Conservation (phyloP, 2,797 vertebrate genomes). For the Fringilla coelebs region DNA sequence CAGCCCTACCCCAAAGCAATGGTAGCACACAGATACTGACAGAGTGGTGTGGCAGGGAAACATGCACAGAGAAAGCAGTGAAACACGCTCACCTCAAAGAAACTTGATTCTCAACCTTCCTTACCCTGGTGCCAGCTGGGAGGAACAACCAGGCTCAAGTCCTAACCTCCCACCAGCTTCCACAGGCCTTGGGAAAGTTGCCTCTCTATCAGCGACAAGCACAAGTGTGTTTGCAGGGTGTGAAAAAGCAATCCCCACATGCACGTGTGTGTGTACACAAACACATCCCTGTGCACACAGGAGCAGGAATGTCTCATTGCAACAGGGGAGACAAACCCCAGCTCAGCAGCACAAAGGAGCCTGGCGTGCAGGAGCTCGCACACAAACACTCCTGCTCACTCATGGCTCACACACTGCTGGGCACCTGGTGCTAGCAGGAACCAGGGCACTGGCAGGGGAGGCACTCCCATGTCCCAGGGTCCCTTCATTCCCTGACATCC, state of each 20-base stretch:
- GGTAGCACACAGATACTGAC: not conserved
- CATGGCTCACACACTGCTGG: accelerated
- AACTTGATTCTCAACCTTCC: not conserved
- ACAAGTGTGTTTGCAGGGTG: accelerated
- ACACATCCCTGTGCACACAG: accelerated
- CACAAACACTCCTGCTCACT: not conserved
- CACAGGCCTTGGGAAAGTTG: not conserved
- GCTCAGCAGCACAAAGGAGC: not conserved
- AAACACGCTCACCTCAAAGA: not conserved
- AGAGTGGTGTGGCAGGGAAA: not conserved
- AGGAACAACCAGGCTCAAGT: not conserved
- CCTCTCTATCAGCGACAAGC: not conserved
- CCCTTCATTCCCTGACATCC: not conserved
- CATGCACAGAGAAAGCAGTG: not conserved
- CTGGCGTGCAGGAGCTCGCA: accelerated
- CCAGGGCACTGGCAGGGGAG: not conserved
- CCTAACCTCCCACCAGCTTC: not conserved
- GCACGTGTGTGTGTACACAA: accelerated
- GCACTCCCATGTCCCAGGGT: not conserved
- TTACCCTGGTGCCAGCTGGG: not conserved
- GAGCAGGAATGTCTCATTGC: not conserved
- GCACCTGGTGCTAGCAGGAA: not conserved
- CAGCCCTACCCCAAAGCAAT: not conserved
- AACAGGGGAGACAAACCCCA: not conserved
- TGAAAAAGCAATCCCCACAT: accelerated